Conservation (phyloP, 2,888 invertebrate genomes). For the Oasisia sp. region DNA sequence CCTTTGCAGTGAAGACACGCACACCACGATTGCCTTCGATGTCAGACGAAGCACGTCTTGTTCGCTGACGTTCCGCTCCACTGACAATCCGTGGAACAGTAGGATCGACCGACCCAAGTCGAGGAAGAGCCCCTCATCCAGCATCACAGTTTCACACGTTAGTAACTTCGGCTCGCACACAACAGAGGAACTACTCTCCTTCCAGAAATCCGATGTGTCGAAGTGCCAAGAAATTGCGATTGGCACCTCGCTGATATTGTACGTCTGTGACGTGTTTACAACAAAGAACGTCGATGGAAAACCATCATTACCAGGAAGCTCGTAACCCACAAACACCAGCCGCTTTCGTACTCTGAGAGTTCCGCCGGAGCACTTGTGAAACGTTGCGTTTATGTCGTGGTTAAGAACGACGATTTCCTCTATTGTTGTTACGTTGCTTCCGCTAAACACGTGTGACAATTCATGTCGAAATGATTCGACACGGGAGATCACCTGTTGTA, state of each 20-base stretch:
- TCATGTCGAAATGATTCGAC: background rate
- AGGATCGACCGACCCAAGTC: background rate
- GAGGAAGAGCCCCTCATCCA: background rate
- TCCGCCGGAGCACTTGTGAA: background rate
- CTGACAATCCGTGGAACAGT: background rate
- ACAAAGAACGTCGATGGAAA: background rate
- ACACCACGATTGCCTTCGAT: conserved; percentile 9
- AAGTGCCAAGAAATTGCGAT: background rate
- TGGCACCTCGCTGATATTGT: background rate
- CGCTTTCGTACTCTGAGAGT: background rate
- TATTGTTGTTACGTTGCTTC: background rate
- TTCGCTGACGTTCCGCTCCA: conserved; percentile 4
- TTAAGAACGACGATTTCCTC: background rate
- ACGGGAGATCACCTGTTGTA: background rate
- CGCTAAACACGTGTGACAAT: background rate
- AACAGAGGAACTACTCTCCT: background rate
- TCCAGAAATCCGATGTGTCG: background rate
- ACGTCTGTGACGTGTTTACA: background rate
- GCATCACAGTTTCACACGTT: background rate
- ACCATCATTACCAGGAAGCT: background rate
- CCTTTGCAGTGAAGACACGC: background rate
- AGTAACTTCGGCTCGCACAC: background rate
- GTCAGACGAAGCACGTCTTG: background rate
- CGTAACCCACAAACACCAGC: background rate
- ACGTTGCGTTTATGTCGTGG: background rate